Percentiles rank a stretch among this genome's conserved stretches.
These are phyloP conservation scores for Helobdella robusta DNA, from an alignment of 2,888 invertebrate genomes.

Conservation along the genomic window DNA sequence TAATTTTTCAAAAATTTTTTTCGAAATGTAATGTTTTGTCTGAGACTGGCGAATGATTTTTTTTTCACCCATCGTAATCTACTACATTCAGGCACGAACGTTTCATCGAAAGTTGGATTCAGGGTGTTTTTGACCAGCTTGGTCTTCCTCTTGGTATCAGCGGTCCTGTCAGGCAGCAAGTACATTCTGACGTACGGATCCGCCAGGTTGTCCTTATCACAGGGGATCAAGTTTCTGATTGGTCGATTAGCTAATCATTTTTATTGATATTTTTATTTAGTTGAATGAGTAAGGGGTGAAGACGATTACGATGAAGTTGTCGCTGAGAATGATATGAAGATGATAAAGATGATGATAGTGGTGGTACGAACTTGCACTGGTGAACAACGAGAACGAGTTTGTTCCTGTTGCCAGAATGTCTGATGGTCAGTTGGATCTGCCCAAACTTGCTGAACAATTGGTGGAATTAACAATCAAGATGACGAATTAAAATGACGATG, in stretches of 20 bases:
- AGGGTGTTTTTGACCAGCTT: constrained; percentile 70
- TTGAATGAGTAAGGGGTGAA: neutral
- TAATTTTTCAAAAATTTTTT: no score
- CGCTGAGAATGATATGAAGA: neutral
- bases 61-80: no score
- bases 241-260: neutral
- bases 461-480: neutral
- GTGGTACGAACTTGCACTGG: constrained; percentile 56
- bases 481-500: neutral
- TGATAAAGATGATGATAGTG: neutral
- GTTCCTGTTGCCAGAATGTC: constrained; percentile 74
- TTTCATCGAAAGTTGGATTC: constrained; percentile 80
- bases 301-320: neutral
- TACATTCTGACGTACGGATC: constrained; percentile 47
- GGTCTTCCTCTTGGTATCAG: constrained; percentile 45
- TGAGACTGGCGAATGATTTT: no score
- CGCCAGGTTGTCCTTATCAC: constrained; percentile 44
- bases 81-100: constrained; percentile 51
- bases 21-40: no score
- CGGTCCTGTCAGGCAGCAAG: constrained; percentile 44
- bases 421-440: constrained; percentile 71
- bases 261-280: neutral
- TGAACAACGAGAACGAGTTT: constrained; percentile 74
- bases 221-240: constrained; percentile 37
- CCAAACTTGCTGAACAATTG: constrained; percentile 34